Conservation (phyloP, 2,888 invertebrate genomes). For the Epinotia bilunana region DNA sequence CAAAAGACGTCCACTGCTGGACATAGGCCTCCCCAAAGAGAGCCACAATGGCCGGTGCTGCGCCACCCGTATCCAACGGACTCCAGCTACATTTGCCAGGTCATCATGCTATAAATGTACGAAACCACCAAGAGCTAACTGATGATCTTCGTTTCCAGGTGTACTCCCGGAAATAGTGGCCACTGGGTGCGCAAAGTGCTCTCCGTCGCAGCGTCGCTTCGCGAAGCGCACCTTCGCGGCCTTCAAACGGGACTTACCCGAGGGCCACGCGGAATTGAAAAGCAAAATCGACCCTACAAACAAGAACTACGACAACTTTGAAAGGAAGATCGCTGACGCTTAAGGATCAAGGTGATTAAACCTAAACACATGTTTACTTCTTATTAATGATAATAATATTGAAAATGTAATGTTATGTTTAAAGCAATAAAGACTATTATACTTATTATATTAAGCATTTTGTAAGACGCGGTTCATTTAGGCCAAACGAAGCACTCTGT, state of each 20-base stretch:
- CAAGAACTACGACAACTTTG: slow-evolving; percentile 70
- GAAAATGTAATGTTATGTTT: too few species aligned
- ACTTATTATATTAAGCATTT: too few species aligned
- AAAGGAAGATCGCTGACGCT: slow-evolving; percentile 70
- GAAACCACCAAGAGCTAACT: background rate
- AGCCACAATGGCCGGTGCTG: too few species aligned
- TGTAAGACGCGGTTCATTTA: background rate
- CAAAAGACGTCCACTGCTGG: too few species aligned
- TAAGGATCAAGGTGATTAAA: slow-evolving; percentile 45
- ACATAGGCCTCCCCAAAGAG: too few species aligned
- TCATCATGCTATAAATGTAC: too few species aligned
- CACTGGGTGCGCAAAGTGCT: slow-evolving; percentile 67
- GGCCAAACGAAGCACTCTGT: background rate
- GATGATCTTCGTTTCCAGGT: slow-evolving; percentile 53
- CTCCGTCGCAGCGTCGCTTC: slow-evolving; percentile 79
- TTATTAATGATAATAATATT: too few species aligned
- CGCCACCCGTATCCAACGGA: too few species aligned
- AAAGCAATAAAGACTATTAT: too few species aligned
- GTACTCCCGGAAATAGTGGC: slow-evolving; percentile 64
- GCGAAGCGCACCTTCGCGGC: slow-evolving; percentile 85
- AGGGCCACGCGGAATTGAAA: slow-evolving; percentile 85
- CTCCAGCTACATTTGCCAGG: too few species aligned
- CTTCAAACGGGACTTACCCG: slow-evolving; percentile 85
- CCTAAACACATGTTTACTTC: too few species aligned
- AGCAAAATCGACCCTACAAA: slow-evolving; percentile 87